Percentiles rank a stretch among this genome's conserved stretches.
Evolutionary conservation across 2,113 vertebrate genomes (phyloP).

Genomic region (Chloroceryle aenea): DNA sequence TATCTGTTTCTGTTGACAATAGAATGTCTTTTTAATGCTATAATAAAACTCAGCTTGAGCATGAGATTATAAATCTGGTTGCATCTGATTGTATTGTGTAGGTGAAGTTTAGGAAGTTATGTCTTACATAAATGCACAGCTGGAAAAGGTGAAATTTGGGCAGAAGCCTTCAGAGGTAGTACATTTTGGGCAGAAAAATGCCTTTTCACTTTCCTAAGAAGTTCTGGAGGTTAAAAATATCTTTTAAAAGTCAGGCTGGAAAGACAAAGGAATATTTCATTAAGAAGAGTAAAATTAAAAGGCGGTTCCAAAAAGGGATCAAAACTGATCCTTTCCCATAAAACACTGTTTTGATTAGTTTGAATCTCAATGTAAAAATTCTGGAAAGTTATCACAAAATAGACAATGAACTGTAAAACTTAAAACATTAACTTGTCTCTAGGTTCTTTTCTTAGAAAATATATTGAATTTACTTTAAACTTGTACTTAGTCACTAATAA

Average conservation of each 20-base stretch:
- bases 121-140: not conserved
- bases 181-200: not conserved
- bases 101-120: not conserved
- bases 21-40: not conserved
- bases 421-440: not conserved
- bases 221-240: not conserved
- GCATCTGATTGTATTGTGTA: not conserved
- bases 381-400: not conserved
- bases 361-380: not conserved
- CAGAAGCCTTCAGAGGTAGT: not conserved
- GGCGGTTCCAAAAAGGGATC: not conserved
- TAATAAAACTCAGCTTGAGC: not conserved
- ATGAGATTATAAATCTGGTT: not conserved
- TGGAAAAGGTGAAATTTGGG: not conserved
- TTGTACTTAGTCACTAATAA: not conserved
- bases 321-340: not conserved
- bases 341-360: not conserved
- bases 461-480: not conserved
- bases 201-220: not conserved
- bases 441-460: not conserved
- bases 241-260: not conserved
- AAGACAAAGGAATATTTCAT: not conserved
- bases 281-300: not conserved
- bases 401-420: not conserved
- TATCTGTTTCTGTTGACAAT: not conserved